A percentile compares a stretch with the other conserved stretches of the same genome.
phyloP scores from a whole-genome alignment of 2,113 vertebrate genomes.

The Ptychochromis oligacanthus region DNA sequence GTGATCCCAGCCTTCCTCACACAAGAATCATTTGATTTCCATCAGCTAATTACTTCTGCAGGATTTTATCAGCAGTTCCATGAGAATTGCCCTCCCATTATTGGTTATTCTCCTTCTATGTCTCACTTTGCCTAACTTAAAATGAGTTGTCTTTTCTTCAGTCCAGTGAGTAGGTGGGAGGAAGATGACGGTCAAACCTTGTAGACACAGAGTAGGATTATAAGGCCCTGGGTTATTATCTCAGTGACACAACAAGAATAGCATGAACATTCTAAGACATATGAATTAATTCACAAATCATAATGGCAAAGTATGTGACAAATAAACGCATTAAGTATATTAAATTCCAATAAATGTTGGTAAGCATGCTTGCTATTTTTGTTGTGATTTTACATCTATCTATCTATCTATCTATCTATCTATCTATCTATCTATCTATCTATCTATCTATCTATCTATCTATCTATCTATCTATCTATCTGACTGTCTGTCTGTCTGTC shows the following conservation, averaged over 20 bases:
- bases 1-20: slow-evolving; percentile 31
- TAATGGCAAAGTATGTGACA: background rate
- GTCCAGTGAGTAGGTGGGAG: background rate
- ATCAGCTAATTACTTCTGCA: slow-evolving; percentile 4
- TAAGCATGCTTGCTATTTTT: background rate
- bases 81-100: background rate
- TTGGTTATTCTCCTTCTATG: background rate
- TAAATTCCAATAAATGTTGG: background rate
- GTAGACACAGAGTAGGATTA: slow-evolving; percentile 29
- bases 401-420: too few relatives aligned
- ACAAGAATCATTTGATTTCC: slow-evolving; percentile 27
- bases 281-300: slow-evolving; percentile 26
- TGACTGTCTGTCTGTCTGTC: too few relatives aligned
- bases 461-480: too few relatives aligned
- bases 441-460: too few relatives aligned
- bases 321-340: background rate
- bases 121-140: background rate
- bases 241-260: slow-evolving; percentile 42
- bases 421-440: too few relatives aligned
- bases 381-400: background rate
- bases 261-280: background rate
- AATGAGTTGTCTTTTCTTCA: background rate
- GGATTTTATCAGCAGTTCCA: background rate
- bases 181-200: background rate
- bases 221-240: slow-evolving; percentile 52